A percentile compares a stretch with the other conserved stretches of the same genome.
Evolutionary conservation across 2,113 vertebrate genomes (phyloP).

Genomic region (Pluvianellus socialis): DNA sequence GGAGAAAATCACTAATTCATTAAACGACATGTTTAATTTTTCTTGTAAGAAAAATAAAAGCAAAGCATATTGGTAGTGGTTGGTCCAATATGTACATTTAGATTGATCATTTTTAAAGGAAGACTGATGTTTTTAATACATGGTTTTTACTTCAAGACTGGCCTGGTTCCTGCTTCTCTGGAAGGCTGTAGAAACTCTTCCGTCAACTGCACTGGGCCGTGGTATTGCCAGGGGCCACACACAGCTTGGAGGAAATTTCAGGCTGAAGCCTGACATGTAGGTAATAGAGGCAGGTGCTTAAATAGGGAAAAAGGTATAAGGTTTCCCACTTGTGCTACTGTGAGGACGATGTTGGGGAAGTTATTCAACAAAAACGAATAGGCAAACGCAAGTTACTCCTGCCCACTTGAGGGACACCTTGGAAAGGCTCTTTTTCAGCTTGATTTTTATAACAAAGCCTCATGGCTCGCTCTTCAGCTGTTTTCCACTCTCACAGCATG

Average conservation of each 20-base stretch:
- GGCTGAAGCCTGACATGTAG: background rate
- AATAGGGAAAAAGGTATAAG: background rate
- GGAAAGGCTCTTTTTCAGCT: background rate
- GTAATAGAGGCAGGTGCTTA: background rate
- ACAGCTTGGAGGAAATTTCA: background rate
- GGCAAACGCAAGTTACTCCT: background rate
- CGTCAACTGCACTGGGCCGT: background rate
- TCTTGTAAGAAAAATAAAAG: conserved; percentile 33
- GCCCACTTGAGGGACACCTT: background rate
- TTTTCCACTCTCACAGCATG: background rate
- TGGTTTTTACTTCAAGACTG: conserved; percentile 6
- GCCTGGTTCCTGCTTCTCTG: background rate
- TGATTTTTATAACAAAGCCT: background rate
- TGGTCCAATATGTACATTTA: background rate
- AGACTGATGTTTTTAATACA: conserved; percentile 27
- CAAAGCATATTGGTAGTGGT: background rate
- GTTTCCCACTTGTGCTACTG: background rate
- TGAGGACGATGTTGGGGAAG: background rate
- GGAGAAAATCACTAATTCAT: conserved; percentile 63
- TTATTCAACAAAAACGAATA: background rate
- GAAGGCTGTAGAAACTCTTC: background rate
- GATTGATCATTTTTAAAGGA: conserved; percentile 14
- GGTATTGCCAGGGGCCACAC: background rate
- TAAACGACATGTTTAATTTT: conserved; percentile 39
- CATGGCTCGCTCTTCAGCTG: background rate